A percentile compares a stretch with the other conserved stretches of the same genome.
Evolutionary conservation across 2,113 vertebrate species (phyloP).

Genomic region (Empidonax traillii): DNA sequence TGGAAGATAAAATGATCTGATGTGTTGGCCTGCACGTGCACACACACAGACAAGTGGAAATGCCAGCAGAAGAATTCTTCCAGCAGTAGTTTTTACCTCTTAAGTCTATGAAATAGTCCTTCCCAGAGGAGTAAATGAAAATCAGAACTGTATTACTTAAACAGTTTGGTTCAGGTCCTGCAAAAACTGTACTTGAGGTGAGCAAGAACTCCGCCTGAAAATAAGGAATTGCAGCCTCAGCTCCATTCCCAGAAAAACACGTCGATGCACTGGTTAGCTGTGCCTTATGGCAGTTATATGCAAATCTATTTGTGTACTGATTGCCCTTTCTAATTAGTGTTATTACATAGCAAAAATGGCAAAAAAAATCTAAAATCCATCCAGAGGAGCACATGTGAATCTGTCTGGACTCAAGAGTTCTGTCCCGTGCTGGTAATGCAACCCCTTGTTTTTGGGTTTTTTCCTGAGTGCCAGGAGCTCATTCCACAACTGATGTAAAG

Average conservation of each 20-base stretch:
- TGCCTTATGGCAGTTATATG: not conserved
- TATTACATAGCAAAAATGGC: not conserved
- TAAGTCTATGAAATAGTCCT: not conserved
- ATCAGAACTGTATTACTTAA: not conserved
- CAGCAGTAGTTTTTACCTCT: not conserved
- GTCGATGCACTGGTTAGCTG: not conserved
- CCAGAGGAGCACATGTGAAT: not conserved
- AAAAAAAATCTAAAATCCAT: not conserved
- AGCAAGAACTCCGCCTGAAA: not conserved
- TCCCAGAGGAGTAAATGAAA: not conserved
- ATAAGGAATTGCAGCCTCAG: not conserved
- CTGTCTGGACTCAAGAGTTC: not conserved
- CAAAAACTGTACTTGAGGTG: not conserved
- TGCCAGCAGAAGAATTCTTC: not conserved
- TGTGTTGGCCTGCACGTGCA: not conserved
- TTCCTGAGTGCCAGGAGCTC: not conserved
- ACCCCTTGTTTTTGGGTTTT: not conserved
- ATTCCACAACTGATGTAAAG: not conserved
- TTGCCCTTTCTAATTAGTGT: not conserved
- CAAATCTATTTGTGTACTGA: not conserved
- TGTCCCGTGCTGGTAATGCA: not conserved
- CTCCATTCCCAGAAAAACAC: not conserved
- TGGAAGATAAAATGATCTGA: not conserved
- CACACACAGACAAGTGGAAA: not conserved
- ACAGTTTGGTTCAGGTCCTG: not conserved